phyloP scores from a whole-genome alignment of 2,888 invertebrate species.

The Leptopilina myrica region DNA sequence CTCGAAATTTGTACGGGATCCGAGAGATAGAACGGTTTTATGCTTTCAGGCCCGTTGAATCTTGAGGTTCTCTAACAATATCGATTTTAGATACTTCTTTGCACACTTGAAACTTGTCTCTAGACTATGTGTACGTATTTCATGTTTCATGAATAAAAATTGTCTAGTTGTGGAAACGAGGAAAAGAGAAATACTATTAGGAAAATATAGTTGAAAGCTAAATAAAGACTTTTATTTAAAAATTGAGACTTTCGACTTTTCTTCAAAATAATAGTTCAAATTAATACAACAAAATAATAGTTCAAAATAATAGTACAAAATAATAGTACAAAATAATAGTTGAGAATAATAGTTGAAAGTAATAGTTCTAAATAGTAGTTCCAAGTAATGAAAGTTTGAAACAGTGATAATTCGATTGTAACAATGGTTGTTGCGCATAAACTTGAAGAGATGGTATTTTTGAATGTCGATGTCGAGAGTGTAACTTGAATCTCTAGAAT shows the following conservation, averaged over 20 bases:
- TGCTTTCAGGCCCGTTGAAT: slow-evolving; percentile 15
- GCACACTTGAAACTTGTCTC: slow-evolving; percentile 1
- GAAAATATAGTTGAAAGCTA: too few relatives aligned
- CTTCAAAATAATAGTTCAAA: too few relatives aligned
- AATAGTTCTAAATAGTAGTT: too few relatives aligned
- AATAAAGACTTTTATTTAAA: too few relatives aligned
- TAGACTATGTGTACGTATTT: not conserved
- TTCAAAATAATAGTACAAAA: too few relatives aligned
- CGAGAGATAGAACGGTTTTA: slow-evolving; percentile 22
- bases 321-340: too few relatives aligned
- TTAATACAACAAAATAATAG: too few relatives aligned
- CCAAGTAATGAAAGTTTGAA: too few relatives aligned
- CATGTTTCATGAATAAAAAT: not conserved
- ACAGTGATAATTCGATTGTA: not conserved
- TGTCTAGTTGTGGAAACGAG: not conserved
- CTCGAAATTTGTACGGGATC: slow-evolving; percentile 32
- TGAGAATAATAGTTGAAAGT: too few relatives aligned
- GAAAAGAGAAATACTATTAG: too few relatives aligned
- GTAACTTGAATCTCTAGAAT: not conserved
- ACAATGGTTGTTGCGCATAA: not conserved
- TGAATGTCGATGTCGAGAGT: not conserved
- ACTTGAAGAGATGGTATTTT: not conserved
- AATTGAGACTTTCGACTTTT: too few relatives aligned
- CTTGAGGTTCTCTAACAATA: slow-evolving; percentile 20
- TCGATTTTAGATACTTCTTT: slow-evolving; percentile 16